A percentile compares a stretch with the other conserved stretches of the same genome.
These are phyloP conservation scores for Orthosia gracilis DNA, from an alignment of 2,888 invertebrate species.

Conservation along the genomic window DNA sequence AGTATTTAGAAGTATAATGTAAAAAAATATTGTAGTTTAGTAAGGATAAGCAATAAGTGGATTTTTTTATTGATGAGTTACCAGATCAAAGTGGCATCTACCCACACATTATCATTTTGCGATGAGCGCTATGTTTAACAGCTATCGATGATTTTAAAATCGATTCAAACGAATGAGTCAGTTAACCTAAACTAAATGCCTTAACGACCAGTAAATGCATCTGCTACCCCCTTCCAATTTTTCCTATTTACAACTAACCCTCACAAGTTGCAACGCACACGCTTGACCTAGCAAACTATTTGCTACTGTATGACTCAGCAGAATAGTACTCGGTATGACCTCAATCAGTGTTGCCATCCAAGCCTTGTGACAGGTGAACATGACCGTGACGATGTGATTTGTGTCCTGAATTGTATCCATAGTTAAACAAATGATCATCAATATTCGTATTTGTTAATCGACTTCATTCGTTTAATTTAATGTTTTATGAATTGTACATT, in stretches of 20 bases:
- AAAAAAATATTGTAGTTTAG: no score
- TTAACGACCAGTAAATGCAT: neutral
- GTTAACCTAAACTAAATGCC: neutral
- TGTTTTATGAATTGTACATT: neutral
- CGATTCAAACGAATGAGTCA: neutral
- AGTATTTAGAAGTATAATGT: no score
- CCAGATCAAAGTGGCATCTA: constrained; percentile 23
- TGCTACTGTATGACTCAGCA: constrained; percentile 31
- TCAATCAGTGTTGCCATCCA: constrained; percentile 3
- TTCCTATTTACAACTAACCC: neutral
- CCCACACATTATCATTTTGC: constrained; percentile 17
- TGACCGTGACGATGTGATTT: neutral
- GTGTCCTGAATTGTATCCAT: constrained; percentile 1
- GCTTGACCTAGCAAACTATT: constrained; percentile 28
- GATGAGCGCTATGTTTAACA: constrained; percentile 5
- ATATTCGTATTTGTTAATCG: neutral
- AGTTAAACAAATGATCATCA: no score
- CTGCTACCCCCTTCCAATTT: neutral
- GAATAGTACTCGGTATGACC: neutral
- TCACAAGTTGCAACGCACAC: neutral
- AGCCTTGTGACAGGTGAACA: neutral
- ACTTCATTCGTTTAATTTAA: neutral
- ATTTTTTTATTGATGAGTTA: constrained; percentile 33
- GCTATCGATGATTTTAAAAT: neutral
- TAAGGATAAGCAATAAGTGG: no score